These are phyloP conservation scores for Alaudala cheleensis DNA, from an alignment of 2,113 vertebrate species.

Conservation along the genomic window DNA sequence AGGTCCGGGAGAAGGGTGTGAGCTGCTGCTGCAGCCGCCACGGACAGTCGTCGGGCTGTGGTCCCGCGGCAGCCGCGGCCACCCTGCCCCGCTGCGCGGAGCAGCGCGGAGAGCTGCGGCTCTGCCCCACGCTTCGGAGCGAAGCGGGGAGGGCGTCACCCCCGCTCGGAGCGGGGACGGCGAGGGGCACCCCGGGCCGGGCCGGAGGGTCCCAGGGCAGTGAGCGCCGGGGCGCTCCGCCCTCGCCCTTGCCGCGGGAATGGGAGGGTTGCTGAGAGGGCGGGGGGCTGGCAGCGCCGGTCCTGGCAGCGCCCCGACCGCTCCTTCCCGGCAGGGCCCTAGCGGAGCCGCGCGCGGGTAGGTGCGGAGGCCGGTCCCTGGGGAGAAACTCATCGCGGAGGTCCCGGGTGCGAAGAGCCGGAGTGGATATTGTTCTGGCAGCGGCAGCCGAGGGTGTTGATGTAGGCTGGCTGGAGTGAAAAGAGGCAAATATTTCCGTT, in stretches of 20 bases:
- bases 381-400: not conserved
- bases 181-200: not conserved
- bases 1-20: not conserved
- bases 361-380: not conserved
- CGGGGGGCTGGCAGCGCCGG: not conserved
- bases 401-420: not conserved
- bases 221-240: too few species aligned
- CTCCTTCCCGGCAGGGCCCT: not conserved
- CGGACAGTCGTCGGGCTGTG: not conserved
- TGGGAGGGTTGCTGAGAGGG: not conserved
- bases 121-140: not conserved
- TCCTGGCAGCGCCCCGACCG: too few species aligned
- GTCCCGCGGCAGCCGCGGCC: too few species aligned
- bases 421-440: conserved; percentile 27
- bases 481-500: conserved; percentile 70
- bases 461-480: conserved; percentile 66
- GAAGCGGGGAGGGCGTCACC: not conserved
- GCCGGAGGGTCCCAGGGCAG: not conserved
- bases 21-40: not conserved
- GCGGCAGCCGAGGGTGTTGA: conserved; percentile 63
- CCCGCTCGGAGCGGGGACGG: not conserved
- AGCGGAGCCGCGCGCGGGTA: not conserved
- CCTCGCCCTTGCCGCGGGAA: not conserved
- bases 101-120: not conserved
- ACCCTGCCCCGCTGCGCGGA: not conserved